Evolutionary conservation across 2,797 vertebrate genomes (phyloP).

Genomic region (Novumbra hubbsi): DNA sequence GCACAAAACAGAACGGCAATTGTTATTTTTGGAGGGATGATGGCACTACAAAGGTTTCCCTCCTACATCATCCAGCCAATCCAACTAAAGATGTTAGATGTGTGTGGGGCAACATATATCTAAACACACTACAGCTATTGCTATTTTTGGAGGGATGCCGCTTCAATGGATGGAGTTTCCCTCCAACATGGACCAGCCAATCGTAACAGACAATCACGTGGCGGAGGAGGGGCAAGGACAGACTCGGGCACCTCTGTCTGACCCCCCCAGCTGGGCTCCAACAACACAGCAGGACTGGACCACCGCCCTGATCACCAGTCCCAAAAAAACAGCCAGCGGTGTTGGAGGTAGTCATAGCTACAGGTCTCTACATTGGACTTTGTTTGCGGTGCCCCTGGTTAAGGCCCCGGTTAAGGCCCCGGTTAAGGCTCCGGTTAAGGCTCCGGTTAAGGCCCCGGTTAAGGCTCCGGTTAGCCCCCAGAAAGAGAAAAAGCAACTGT

Average conservation of each 20-base stretch:
- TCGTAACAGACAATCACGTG: constrained; percentile 42
- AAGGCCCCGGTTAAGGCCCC: no score
- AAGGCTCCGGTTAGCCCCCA: no score
- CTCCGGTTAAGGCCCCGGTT: no score
- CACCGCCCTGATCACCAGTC: constrained; percentile 31
- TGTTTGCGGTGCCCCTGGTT: no score
- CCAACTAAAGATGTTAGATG: no score
- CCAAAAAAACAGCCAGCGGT: constrained; percentile 46
- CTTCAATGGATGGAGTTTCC: constrained; percentile 58
- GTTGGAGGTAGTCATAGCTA: neutral
- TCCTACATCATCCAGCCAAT: constrained; percentile 63
- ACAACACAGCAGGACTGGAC: constrained; percentile 45
- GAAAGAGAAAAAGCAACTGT: no score
- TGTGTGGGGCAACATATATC: no score
- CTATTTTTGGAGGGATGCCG: constrained; percentile 68
- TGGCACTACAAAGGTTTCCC: constrained; percentile 63
- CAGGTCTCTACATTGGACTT: no score
- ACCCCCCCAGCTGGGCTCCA: constrained; percentile 54
- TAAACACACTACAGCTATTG: constrained; percentile 64
- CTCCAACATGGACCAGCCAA: constrained; percentile 70
- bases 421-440: no score
- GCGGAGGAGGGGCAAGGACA: constrained; percentile 20
- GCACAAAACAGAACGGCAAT: constrained; percentile 69
- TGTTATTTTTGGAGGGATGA: constrained; percentile 73
- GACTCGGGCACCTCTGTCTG: constrained; percentile 62